Base-by-base conservation (phyloP, 2,888 invertebrate species). In the Parnassius apollo region DNA sequence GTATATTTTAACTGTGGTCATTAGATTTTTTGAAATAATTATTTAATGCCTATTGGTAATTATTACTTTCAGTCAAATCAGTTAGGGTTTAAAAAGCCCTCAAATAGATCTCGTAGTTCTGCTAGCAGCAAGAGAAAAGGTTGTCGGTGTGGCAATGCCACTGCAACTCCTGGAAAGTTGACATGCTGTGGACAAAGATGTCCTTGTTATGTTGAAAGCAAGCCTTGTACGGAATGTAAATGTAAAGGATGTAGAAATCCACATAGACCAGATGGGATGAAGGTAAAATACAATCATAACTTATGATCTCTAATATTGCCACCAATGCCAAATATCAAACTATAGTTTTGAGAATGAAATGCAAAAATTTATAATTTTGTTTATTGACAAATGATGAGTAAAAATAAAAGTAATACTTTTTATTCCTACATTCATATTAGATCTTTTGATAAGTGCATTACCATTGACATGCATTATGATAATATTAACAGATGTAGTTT, bases 181-280 rank as follows among this genome's bases (percentile, higher is more conserved):
- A 98, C 98, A 0, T 98, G 98, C 79, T 97, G 98, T 77, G 98
- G 98, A 0, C 98, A 98, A 81, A 92, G 98, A 67, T 98, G 98
- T 88, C 97, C 98, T 0, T 98, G 98, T 85, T 98, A 98, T 84
- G 97, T 97, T 4, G 96, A 96, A 69, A 96, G 96, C 70, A 96
- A 96, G 81, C 96, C 97, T 0, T 98, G 98, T 80, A 93, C 95
- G 8, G 96, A 96, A 74, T 98, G 98, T 86, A 95, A 96, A 81
- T 98, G 98, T 86, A 94, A 96, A 78, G 98, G 98, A 1, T 98
- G 98, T 82, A 93, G 98, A 73, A 98, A 98, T 92, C 98, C 98
- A 2, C 96, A 97, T 76, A 93, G 95, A 69, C 94, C 96, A 58
- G 96, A 96, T 81, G 96, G 96, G 62, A 94, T 95, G 75, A 96